Base-by-base conservation (phyloP, 2,113 vertebrate species). In the Puffinus mauretanicus region DNA sequence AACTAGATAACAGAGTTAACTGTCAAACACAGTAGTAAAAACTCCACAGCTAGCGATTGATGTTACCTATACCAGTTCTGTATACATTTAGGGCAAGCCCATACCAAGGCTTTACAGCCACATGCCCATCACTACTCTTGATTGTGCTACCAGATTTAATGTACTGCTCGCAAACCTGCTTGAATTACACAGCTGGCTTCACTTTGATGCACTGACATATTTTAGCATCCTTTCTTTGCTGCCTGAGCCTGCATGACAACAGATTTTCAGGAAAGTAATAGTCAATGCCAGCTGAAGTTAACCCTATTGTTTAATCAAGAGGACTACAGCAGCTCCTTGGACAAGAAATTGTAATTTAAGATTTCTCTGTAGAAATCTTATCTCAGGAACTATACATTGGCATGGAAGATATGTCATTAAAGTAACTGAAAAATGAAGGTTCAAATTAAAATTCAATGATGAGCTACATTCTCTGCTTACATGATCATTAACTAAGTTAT, bases 331-430 rank as follows among this genome's bases (percentile, higher is more conserved):
- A 61, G 24, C 13, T 80, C 58, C 52, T 82, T 3, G 7, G 57
- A 65, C 20, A 61, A 82, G 58, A 86, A 90, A 82, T 15, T 22
- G 57, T 18, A 54, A 82, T 82, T 88, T 32, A 65, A 76, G 49
- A 79, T 94, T 78, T 76, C 90, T 88, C 66, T 47, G 20, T 49
- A 90, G 54, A 91, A 96, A 84, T 67, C 61, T 71, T 95, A 87
- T 92, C 85, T 80, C 34, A 32, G 6, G 4, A 89, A 81, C 75
- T 76, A 88, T 17, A 34, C 29, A 20, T 10, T 77, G 71, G 22
- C 54, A 61, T 21, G 11, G 62, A 76, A 80, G 49, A 14, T 7
- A 30, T 14, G 12, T 22, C 66, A 30, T 79, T 62, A 29, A 71
- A 62, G 32, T 29, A 57, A 66, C 19, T 5, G 55, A 61, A 82